Conservation (phyloP, 1,140 invertebrate species). For the Sipha flava region DNA sequence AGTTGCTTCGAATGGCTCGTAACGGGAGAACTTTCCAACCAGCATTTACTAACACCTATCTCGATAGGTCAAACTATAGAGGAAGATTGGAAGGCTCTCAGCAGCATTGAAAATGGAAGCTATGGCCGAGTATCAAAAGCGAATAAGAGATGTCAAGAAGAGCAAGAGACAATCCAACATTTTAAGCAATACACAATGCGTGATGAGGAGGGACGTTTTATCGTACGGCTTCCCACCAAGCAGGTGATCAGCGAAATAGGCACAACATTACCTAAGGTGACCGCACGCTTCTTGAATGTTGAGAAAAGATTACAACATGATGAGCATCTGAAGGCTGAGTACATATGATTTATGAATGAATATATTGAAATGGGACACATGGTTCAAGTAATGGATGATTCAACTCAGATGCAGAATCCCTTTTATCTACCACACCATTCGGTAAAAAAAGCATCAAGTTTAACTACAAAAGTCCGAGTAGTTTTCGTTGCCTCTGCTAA, state of each 20-base stretch:
- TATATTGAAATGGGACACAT: background rate
- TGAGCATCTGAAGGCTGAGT: background rate
- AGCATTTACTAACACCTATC: too few relatives aligned
- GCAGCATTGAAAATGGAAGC: background rate
- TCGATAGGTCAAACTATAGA: background rate
- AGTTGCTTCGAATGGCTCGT: too few relatives aligned
- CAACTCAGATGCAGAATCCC: background rate
- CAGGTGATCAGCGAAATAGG: too few relatives aligned
- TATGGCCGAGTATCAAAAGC: background rate
- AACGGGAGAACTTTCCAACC: too few relatives aligned
- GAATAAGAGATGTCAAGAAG: background rate
- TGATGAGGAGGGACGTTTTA: background rate
- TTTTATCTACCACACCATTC: conserved; percentile 21
- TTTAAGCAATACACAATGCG: background rate
- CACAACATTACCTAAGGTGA: background rate
- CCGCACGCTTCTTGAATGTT: background rate
- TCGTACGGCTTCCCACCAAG: too few relatives aligned
- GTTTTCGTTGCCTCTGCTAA: conserved; percentile 27
- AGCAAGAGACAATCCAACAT: background rate
- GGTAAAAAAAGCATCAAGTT: background rate
- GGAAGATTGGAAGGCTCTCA: background rate
- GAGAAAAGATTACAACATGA: background rate
- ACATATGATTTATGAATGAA: background rate
- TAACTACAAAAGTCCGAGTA: background rate
- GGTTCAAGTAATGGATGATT: background rate